Evolutionary conservation across 2,888 invertebrate genomes (phyloP).

Genomic region (Drosophila anomelani): DNA sequence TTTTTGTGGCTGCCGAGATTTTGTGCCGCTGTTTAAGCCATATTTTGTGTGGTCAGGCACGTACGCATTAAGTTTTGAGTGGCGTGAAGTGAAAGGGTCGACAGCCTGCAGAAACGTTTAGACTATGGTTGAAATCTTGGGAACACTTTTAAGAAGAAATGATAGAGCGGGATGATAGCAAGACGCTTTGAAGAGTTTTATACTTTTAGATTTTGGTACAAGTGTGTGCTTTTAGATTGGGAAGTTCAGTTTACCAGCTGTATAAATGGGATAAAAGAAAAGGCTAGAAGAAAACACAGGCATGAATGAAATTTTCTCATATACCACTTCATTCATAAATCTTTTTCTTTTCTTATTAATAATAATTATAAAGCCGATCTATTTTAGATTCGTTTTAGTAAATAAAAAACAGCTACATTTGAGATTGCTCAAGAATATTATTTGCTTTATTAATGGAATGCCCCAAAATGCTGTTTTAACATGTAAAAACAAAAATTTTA

Average conservation of each 20-base stretch:
- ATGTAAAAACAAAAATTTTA: not conserved
- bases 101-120: constrained; percentile 58
- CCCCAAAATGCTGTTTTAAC: not conserved
- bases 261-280: not conserved
- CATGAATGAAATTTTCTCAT: not conserved
- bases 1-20: constrained; percentile 24
- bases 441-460: not conserved
- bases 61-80: constrained; percentile 62
- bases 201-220: not conserved
- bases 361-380: not conserved
- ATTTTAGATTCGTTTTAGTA: not conserved
- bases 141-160: constrained; percentile 31
- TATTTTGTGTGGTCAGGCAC: constrained; percentile 65
- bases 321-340: not conserved
- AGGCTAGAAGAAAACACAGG: not conserved
- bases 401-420: no score
- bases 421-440: no score
- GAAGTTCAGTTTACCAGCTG: not conserved
- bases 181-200: not conserved
- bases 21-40: constrained; percentile 48
- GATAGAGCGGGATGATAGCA: constrained; percentile 8
- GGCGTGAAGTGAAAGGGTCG: constrained; percentile 74
- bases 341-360: not conserved
- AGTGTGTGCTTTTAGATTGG: not conserved
- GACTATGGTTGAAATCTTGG: constrained; percentile 35